Evolutionary conservation across 2,797 vertebrate species (phyloP).

Genomic region (Lindbergichthys nudifrons): DNA sequence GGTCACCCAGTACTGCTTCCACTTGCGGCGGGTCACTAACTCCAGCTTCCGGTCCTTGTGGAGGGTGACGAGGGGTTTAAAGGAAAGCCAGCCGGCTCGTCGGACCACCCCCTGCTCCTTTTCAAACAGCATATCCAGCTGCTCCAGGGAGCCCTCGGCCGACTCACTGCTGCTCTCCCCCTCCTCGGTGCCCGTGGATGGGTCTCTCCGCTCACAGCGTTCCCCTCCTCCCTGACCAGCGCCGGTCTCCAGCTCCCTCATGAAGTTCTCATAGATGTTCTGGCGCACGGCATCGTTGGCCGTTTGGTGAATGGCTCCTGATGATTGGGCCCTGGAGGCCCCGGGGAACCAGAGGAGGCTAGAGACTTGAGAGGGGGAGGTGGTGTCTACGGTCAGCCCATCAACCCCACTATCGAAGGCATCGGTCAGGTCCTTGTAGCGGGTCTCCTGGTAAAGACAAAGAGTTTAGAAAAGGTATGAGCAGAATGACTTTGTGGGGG

Average conservation of each 20-base stretch:
- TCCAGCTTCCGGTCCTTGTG: conserved; percentile 96
- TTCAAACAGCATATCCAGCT: conserved; percentile 92
- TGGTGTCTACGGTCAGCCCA: conserved; percentile 86
- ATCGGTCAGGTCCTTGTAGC: conserved; percentile 89
- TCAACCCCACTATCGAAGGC: conserved; percentile 92
- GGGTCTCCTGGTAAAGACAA: conserved; percentile 84
- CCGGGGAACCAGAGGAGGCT: conserved; percentile 87
- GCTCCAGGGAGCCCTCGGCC: conserved; percentile 91
- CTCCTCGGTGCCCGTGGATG: conserved; percentile 89
- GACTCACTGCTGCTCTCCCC: conserved; percentile 89
- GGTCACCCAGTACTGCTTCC: conserved; percentile 96
- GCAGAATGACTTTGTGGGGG: neutral
- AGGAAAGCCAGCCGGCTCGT: conserved; percentile 94
- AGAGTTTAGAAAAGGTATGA: neutral
- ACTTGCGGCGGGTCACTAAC: conserved; percentile 90
- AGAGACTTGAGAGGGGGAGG: conserved; percentile 86
- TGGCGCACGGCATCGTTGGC: conserved; percentile 87
- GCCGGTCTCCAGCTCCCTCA: conserved; percentile 92
- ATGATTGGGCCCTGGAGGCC: conserved; percentile 85
- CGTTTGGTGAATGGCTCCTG: conserved; percentile 86
- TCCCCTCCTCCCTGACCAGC: conserved; percentile 73
- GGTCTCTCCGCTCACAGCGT: conserved; percentile 80
- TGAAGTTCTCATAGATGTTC: conserved; percentile 97
- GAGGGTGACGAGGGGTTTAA: conserved; percentile 92
- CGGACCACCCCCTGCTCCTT: conserved; percentile 97